Evolutionary conservation across 2,888 invertebrate species (phyloP).

Genomic region (Argyra leucocephala): DNA sequence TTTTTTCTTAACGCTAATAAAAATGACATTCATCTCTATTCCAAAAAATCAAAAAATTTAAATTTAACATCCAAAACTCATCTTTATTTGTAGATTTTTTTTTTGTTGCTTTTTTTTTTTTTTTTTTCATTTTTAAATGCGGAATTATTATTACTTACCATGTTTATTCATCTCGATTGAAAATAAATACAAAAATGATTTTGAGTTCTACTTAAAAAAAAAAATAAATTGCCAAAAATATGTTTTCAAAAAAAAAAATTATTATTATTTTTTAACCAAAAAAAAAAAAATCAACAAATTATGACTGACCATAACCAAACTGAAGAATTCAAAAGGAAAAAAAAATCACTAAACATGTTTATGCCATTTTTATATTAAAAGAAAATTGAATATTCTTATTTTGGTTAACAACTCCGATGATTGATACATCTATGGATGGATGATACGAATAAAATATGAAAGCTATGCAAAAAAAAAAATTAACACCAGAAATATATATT

Average conservation of each 20-base stretch:
- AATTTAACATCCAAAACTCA: background rate
- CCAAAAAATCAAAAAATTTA: background rate
- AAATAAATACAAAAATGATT: no score
- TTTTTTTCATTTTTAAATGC: background rate
- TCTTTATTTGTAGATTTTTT: background rate
- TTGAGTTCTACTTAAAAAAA: no score
- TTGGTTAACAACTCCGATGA: conserved; percentile 1
- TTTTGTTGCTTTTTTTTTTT: no score
- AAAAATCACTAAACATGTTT: conserved; percentile 4
- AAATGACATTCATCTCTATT: conserved; percentile 6
- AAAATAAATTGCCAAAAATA: background rate
- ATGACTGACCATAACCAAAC: background rate
- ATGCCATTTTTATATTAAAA: background rate
- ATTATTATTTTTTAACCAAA: background rate
- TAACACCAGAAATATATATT: background rate
- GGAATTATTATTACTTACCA: background rate
- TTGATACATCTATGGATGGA: background rate
- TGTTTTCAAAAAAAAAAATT: background rate
- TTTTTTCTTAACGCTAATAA: conserved; percentile 4
- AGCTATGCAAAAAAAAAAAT: background rate
- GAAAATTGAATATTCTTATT: background rate
- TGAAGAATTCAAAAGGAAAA: background rate
- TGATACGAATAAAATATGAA: background rate
- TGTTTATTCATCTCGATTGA: no score
- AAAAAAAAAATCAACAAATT: background rate